These are phyloP conservation scores for Haemorhous mexicanus DNA, from an alignment of 2,113 vertebrate species.

Conservation along the genomic window DNA sequence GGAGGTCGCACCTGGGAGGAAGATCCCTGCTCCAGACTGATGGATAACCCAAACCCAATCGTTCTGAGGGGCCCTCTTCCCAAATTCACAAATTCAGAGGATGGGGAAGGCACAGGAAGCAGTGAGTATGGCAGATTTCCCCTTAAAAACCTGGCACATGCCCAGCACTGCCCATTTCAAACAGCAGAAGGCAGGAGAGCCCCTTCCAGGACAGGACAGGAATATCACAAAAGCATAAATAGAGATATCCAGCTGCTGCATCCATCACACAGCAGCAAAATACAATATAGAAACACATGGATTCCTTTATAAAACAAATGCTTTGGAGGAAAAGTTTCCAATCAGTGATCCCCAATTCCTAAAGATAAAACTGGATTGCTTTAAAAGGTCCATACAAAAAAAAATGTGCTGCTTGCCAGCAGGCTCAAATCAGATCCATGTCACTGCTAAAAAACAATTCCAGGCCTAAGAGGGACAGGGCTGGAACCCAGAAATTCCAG, in stretches of 20 bases:
- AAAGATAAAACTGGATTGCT: neutral
- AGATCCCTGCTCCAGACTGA: neutral
- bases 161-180: neutral
- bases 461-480: neutral
- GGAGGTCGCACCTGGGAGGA: neutral
- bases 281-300: neutral
- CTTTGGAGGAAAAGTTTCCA: neutral
- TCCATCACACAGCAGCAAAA: neutral
- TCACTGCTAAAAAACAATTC: neutral
- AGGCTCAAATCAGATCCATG: neutral
- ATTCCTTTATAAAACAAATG: neutral
- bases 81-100: neutral
- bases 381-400: neutral
- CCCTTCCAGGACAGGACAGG: neutral
- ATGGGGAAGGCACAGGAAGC: neutral
- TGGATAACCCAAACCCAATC: neutral
- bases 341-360: neutral
- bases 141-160: neutral
- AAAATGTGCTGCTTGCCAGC: neutral
- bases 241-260: neutral
- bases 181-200: neutral
- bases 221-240: neutral
- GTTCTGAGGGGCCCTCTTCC: neutral
- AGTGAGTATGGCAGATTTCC: rapidly evolving
- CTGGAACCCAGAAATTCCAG: neutral